Evolutionary conservation across 1,140 invertebrate species (phyloP), one percentile per base, ranked within the genome.

Genomic region (Protaetia brevitarsis): DNA sequence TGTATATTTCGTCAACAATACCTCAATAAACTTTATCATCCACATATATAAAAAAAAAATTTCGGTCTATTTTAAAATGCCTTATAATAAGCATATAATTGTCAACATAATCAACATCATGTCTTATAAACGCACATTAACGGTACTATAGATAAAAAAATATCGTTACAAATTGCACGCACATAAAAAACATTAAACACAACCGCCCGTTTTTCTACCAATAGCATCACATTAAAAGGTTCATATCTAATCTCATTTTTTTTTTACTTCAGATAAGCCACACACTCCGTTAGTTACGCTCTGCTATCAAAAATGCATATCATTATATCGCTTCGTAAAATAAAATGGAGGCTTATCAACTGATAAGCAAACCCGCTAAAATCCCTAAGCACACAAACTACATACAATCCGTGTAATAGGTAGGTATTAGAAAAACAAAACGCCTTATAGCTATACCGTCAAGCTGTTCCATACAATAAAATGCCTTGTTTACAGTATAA

Each of bases 281-380:
- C 41, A 51, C 41, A 19, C 16, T 51, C 19, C 19, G n/a, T n/a
- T n/a, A n/a, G 6, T 19, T 34, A n/a, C 13, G 19, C 11, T 23
- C 6, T 51, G 19, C 26, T 51, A 23, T 51, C 16, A 51, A 51
- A 51, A 51, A 51, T 34, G 26, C 41, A 51, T 23, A 51, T 8
- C 41, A 51, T 23, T 51, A 13, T 51, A 21, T 26, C 41, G 11
- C 6, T 7, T 19, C 41, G 26, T 51, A 51, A 7, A 23, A 51
- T 19, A 51, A 51, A 51, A 51, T 51, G 41, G 41, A 51, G 41
- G 41, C 26, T 51, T 51, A 51, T 23, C 41, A 26, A 51, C 41
- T 51, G 19, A 51, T 37, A 37, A 37, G 16, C 10, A 16, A 11
- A 1, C n/a, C 34, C 16, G 16, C 34, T 37, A 37, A 13, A 37